Evolutionary conservation across 2,888 invertebrate species (phyloP).

Genomic region (Scaeva pyrastri): DNA sequence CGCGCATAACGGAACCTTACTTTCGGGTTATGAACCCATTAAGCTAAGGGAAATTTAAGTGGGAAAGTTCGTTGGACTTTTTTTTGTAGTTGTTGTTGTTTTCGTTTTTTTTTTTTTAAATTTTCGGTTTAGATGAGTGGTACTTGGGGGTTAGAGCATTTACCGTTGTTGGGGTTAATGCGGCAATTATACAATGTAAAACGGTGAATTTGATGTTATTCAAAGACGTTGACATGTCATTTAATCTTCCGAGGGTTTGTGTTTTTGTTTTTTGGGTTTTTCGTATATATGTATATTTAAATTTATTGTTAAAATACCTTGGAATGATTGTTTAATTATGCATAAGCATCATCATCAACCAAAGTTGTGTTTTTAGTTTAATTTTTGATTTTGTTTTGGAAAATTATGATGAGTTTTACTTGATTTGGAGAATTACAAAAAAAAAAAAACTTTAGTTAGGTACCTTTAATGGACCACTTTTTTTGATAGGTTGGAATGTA

Average conservation of each 20-base stretch:
- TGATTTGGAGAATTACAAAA: background rate
- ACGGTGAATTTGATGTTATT: slow-evolving; percentile 41
- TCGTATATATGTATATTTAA: no score
- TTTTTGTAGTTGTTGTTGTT: background rate
- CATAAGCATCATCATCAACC: background rate
- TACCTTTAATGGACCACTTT: no score
- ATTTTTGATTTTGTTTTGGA: background rate
- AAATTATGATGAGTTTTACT: background rate
- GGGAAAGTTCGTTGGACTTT: slow-evolving; percentile 55
- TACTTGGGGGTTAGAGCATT: slow-evolving; percentile 38
- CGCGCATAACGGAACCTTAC: slow-evolving; percentile 20
- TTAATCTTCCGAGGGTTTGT: slow-evolving; percentile 31
- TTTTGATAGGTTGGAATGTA: no score
- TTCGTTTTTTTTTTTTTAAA: background rate
- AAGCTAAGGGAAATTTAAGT: slow-evolving; percentile 48
- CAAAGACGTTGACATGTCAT: slow-evolving; percentile 47
- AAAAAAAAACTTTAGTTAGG: no score
- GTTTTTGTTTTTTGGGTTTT: background rate
- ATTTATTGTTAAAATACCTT: slow-evolving; percentile 5
- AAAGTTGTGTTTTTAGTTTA: background rate
- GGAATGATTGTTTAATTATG: slow-evolving; percentile 16
- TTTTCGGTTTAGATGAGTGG: slow-evolving; percentile 24
- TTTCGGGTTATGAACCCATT: slow-evolving; percentile 66
- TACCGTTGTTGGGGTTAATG: slow-evolving; percentile 44
- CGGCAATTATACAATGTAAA: slow-evolving; percentile 58